A percentile compares a stretch with the other conserved stretches of the same genome.
Evolutionary conservation across 1,140 invertebrate genomes (phyloP).

Genomic region (Drosophila watanabei): DNA sequence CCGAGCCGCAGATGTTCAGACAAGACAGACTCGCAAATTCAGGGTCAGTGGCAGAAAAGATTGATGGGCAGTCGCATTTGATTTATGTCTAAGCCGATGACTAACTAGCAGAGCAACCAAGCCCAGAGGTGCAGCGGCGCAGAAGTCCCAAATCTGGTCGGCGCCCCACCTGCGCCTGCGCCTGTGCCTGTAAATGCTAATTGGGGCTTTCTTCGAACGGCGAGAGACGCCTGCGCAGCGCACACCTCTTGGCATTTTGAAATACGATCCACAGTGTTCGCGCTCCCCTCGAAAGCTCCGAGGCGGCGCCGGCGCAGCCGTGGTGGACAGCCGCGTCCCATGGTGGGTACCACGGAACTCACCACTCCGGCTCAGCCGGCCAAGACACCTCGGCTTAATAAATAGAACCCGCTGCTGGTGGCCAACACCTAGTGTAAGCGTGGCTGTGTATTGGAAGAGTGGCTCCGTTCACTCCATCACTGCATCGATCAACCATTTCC

Average conservation of each 20-base stretch:
- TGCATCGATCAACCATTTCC: slow-evolving; percentile 43
- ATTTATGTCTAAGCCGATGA: slow-evolving; percentile 55
- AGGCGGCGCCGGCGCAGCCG: slow-evolving; percentile 50
- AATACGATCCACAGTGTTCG: slow-evolving; percentile 65
- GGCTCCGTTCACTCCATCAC: slow-evolving; percentile 63
- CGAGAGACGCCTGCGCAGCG: slow-evolving; percentile 37
- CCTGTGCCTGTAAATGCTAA: slow-evolving; percentile 64
- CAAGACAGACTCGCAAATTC: slow-evolving; percentile 34
- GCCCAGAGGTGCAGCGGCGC: slow-evolving; percentile 37
- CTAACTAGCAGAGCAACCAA: slow-evolving; percentile 40
- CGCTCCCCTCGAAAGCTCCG: slow-evolving; percentile 64
- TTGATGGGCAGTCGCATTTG: slow-evolving; percentile 44
- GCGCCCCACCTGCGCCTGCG: slow-evolving; percentile 7
- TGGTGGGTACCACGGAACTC: slow-evolving; percentile 41
- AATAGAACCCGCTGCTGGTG: slow-evolving; percentile 84
- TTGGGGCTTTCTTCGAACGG: slow-evolving; percentile 75
- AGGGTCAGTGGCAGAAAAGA: slow-evolving; percentile 61
- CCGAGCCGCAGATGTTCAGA: slow-evolving; percentile 22
- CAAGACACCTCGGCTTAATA: slow-evolving; percentile 84
- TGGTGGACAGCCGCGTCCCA: slow-evolving; percentile 19
- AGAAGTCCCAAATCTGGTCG: not conserved
- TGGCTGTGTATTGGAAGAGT: slow-evolving; percentile 85
- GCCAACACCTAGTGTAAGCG: slow-evolving; percentile 86
- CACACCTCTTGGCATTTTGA: slow-evolving; percentile 63
- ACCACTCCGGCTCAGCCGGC: slow-evolving; percentile 51